A percentile compares a stretch with the other conserved stretches of the same genome.
phyloP scores from a whole-genome alignment of 2,888 invertebrate genomes.

The Nemotelus nigrinus region DNA sequence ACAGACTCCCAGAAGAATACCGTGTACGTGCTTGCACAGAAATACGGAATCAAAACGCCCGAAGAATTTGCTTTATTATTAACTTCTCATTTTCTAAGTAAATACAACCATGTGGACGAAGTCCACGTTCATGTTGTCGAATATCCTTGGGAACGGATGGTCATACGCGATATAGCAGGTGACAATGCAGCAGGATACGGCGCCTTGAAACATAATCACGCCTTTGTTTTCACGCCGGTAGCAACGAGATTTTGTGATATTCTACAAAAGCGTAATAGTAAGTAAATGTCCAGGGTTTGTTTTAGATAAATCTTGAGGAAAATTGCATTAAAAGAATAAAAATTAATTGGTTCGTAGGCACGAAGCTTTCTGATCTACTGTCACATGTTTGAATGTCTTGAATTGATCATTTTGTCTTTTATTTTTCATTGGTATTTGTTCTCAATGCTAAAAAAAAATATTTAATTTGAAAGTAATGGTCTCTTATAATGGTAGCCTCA shows the following conservation, averaged over 20 bases:
- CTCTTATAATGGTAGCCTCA: too few relatives aligned
- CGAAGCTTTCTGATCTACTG: background rate
- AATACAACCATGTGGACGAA: constrained; percentile 78
- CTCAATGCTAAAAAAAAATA: too few relatives aligned
- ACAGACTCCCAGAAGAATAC: constrained; percentile 88
- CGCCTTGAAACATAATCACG: constrained; percentile 75
- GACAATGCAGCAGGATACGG: constrained; percentile 56
- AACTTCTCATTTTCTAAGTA: constrained; percentile 77
- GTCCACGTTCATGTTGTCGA: constrained; percentile 77
- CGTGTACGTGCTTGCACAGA: constrained; percentile 80
- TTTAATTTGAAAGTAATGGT: too few relatives aligned
- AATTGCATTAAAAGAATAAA: background rate
- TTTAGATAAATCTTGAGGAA: too few relatives aligned
- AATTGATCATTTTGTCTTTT: too few relatives aligned
- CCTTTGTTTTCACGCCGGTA: constrained; percentile 77
- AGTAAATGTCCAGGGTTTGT: constrained; percentile 55
- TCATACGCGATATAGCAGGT: constrained; percentile 65
- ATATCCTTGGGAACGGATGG: constrained; percentile 80
- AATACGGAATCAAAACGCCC: constrained; percentile 78
- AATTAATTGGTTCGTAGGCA: too few relatives aligned
- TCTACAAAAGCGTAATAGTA: constrained; percentile 74
- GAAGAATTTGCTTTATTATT: constrained; percentile 81
- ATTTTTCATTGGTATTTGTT: too few relatives aligned
- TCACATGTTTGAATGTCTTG: background rate
- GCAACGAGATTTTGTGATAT: constrained; percentile 76